Percentiles rank a stretch among this genome's conserved stretches.
Evolutionary conservation across 2,797 vertebrate genomes (phyloP).

Genomic region (Acanthurus tractus): DNA sequence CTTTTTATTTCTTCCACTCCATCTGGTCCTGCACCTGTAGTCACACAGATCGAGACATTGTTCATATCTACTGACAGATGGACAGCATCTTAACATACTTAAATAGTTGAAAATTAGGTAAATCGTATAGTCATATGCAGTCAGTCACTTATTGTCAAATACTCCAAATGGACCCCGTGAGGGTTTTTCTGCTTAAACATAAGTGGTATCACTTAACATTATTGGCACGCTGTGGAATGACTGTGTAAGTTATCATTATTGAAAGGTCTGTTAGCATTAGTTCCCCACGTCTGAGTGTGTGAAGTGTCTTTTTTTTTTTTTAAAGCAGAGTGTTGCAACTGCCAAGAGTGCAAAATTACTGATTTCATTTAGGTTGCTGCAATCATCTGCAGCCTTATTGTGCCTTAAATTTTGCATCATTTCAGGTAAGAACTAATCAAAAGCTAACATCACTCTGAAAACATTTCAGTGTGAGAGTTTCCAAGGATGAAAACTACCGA

Average conservation of each 20-base stretch:
- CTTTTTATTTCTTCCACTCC: slow-evolving; percentile 90
- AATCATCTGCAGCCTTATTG: background rate
- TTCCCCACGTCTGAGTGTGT: background rate
- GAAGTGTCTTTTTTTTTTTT: background rate
- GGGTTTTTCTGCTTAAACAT: slow-evolving; percentile 2
- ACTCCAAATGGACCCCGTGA: background rate
- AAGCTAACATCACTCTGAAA: background rate
- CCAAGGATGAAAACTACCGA: slow-evolving; percentile 83
- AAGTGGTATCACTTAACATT: background rate
- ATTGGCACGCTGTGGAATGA: background rate
- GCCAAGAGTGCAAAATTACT: background rate
- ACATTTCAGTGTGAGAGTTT: background rate
- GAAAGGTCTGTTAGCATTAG: background rate
- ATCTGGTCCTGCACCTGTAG: slow-evolving; percentile 87
- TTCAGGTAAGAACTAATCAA: background rate
- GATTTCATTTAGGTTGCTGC: background rate
- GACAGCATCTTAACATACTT: background rate
- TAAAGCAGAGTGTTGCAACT: background rate
- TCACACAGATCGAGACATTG: slow-evolving; percentile 29
- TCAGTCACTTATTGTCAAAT: background rate
- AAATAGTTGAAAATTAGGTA: background rate
- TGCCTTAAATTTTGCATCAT: background rate
- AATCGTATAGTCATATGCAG: background rate
- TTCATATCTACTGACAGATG: background rate
- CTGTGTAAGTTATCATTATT: background rate